Percentiles rank a stretch among this genome's conserved stretches.
Evolutionary conservation across 2,113 vertebrate species (phyloP).

Genomic region (Proteles cristata): DNA sequence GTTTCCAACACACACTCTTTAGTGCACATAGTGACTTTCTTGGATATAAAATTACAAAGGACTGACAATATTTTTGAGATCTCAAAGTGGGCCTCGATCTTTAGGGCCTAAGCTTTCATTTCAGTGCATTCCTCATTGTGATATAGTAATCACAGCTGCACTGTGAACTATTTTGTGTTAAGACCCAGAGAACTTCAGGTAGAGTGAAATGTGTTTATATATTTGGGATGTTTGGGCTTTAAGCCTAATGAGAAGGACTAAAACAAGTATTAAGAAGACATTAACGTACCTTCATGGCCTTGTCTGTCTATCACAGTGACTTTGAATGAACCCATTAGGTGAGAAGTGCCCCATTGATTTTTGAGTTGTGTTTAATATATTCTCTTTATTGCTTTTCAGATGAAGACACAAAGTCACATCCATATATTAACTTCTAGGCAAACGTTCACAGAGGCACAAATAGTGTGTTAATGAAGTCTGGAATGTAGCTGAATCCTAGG

Average conservation of each 20-base stretch:
- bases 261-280: neutral
- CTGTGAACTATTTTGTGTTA: neutral
- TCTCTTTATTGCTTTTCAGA: neutral
- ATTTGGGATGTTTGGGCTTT: neutral
- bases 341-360: neutral
- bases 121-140: neutral
- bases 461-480: neutral
- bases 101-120: neutral
- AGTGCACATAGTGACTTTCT: neutral
- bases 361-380: neutral
- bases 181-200: neutral
- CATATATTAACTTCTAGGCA: neutral
- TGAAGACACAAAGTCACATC: neutral
- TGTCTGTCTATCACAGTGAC: neutral
- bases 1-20: neutral
- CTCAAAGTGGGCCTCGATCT: neutral
- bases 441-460: neutral
- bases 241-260: neutral
- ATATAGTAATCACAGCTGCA: neutral
- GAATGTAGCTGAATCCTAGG: neutral
- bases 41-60: neutral
- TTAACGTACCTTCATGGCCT: neutral
- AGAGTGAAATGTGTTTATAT: neutral
- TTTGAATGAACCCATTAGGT: neutral
- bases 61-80: neutral